A percentile compares a stretch with the other conserved stretches of the same genome.
phyloP scores from a whole-genome alignment of 2,797 vertebrate species.

The Psittacula echo region DNA sequence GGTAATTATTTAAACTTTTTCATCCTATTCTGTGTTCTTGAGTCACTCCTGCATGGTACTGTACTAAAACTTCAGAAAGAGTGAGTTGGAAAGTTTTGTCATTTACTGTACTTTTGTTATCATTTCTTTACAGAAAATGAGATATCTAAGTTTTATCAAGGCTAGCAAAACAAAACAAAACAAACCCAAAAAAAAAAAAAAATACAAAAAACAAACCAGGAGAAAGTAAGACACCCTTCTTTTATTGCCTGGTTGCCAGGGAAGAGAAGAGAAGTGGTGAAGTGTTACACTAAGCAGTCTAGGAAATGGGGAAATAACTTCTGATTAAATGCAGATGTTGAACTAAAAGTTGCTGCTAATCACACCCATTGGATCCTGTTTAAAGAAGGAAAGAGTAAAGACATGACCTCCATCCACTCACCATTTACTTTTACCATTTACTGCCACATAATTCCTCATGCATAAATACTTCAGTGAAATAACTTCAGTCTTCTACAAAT shows the following conservation, averaged over 20 bases:
- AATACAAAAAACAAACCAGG: not conserved
- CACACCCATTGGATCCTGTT: conserved; percentile 37
- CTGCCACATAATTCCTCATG: not conserved
- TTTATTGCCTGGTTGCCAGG: conserved; percentile 34
- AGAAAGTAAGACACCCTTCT: conserved; percentile 32
- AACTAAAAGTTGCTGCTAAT: conserved; percentile 65
- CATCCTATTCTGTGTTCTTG: not conserved
- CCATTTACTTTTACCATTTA: not conserved
- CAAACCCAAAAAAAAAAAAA: too few relatives aligned
- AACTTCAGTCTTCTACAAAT: conserved; percentile 43
- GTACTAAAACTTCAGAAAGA: not conserved
- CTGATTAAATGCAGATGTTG: conserved; percentile 76
- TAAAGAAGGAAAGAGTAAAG: conserved; percentile 38
- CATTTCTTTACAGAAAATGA: conserved; percentile 57
- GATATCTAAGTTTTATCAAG: conserved; percentile 43
- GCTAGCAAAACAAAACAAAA: not conserved
- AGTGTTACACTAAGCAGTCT: conserved; percentile 64
- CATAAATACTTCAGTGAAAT: conserved; percentile 32
- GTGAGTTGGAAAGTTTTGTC: not conserved
- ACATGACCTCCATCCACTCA: not conserved
- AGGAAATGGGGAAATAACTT: conserved; percentile 69
- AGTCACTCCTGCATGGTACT: not conserved
- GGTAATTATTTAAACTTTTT: not conserved
- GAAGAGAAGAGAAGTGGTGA: conserved; percentile 58
- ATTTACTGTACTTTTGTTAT: not conserved